Evolutionary conservation across 2,113 vertebrate genomes (phyloP).

Genomic region (Pollimyrus isidori): DNA sequence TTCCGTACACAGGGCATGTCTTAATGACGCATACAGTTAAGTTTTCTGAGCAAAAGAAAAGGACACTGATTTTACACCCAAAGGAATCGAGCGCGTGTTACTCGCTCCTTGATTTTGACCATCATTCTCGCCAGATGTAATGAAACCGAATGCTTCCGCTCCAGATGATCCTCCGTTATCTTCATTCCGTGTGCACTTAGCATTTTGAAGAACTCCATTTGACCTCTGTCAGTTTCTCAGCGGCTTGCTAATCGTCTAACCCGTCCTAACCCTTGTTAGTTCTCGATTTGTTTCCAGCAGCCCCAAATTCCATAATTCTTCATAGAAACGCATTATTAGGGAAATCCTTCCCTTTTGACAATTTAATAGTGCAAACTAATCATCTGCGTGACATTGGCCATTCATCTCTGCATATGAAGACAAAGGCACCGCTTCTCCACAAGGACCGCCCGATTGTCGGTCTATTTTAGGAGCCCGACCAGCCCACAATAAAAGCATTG

Average conservation of each 20-base stretch:
- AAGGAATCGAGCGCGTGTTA: background rate
- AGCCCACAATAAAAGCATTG: conserved; percentile 84
- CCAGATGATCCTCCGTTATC: background rate
- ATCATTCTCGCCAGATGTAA: background rate
- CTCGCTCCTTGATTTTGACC: background rate
- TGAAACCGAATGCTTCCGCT: background rate
- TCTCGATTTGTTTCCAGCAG: conserved; percentile 53
- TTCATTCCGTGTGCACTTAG: background rate
- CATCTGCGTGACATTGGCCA: conserved; percentile 82
- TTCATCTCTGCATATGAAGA: conserved; percentile 80
- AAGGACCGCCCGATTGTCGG: conserved; percentile 50
- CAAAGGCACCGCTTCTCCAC: conserved; percentile 74
- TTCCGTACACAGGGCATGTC: background rate
- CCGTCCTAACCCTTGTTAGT: conserved; percentile 56
- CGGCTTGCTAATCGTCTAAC: conserved; percentile 42
- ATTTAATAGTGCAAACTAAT: conserved; percentile 91
- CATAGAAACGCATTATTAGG: conserved; percentile 67
- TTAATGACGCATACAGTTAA: background rate
- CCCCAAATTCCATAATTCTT: conserved; percentile 71
- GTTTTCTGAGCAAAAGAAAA: background rate
- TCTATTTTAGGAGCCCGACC: conserved; percentile 75
- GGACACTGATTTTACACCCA: background rate
- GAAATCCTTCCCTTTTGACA: conserved; percentile 83
- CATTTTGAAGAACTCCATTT: conserved; percentile 60
- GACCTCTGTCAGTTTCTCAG: conserved; percentile 54